Evolutionary conservation across 2,797 vertebrate genomes (phyloP), one percentile per base, ranked within the genome.

Genomic region (Leucoraja ocellata): DNA sequence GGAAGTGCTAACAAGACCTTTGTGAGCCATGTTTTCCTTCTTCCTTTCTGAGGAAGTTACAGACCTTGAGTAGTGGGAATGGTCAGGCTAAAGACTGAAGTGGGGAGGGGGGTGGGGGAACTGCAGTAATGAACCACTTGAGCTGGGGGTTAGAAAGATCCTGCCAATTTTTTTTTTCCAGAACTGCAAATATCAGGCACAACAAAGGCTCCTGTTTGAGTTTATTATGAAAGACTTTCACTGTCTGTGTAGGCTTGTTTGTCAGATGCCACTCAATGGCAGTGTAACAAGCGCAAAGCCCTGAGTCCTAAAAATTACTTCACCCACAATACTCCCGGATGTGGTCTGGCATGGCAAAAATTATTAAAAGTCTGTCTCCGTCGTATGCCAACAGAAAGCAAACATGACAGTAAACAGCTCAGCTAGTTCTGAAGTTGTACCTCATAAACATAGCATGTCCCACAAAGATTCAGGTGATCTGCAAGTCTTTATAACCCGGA

Each of bases 1-100:
- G 98, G 99, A 99, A 99, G 98, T 99, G 98, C 98, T 98, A 99
- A 99, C 98, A 98, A 98, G 98, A 99, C 98, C 98, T 99, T 99
- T 99, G 98, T 99, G 97, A 98, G 97, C 97, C 97, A 97, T 98
- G 98, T 98, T 99, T 99, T 98, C 98, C 98, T 98, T 99, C 98
- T 98, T 97, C 96, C 96, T 97, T 97, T 97, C 96, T 96, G 97
- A 98, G 98, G 98, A 98, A 98, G 98, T 98, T 98, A 97, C 97
- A 97, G 97, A 96, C 96, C 97, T 98, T 96, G 97, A 98, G 98
- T 97, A 98, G 96, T 96, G 96, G 98, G 98, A 98, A 98, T 97
- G 97, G 98, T 97, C 97, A 96, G 97, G 97, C 97, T 97, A 97
- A 96, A 97, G 98, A 98, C 98, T 97, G 97, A 97, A 97, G 95